Evolutionary conservation across 2,888 invertebrate species (phyloP).

Genomic region (Boloria euphrosyne): DNA sequence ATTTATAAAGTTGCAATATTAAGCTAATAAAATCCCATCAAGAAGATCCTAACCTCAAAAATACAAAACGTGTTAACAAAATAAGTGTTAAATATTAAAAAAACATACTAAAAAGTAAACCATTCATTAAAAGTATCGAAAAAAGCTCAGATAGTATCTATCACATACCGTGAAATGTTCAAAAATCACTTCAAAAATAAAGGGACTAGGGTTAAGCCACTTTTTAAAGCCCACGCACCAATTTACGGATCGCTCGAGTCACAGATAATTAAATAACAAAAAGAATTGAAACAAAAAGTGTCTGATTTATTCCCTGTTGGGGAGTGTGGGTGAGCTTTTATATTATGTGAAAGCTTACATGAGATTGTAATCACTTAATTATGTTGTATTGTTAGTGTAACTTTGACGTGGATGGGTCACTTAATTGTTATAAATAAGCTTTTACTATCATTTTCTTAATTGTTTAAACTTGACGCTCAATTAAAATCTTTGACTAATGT

Average conservation of each 20-base stretch:
- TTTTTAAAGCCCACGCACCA: slow-evolving; percentile 51
- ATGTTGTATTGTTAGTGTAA: slow-evolving; percentile 37
- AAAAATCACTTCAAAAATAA: slow-evolving; percentile 31
- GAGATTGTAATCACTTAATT: slow-evolving; percentile 41
- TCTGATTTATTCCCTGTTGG: slow-evolving; percentile 57
- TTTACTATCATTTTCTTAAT: slow-evolving; percentile 12
- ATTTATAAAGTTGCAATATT: too few species aligned
- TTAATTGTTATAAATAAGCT: slow-evolving; percentile 33
- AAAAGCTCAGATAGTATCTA: slow-evolving; percentile 37
- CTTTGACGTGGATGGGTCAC: slow-evolving; percentile 38
- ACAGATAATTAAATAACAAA: slow-evolving; percentile 75
- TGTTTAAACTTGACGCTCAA: slow-evolving; percentile 10
- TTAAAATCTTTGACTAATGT: slow-evolving; percentile 14
- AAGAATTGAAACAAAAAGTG: slow-evolving; percentile 54
- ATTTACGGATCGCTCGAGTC: slow-evolving; percentile 64
- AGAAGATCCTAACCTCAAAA: too few species aligned
- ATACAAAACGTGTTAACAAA: slow-evolving; percentile 31
- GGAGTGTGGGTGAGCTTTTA: slow-evolving; percentile 42
- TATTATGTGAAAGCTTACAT: slow-evolving; percentile 31
- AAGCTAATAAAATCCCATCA: too few species aligned
- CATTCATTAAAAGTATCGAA: slow-evolving; percentile 35
- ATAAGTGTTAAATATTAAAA: slow-evolving; percentile 26
- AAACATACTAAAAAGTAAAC: slow-evolving; percentile 25
- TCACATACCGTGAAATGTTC: slow-evolving; percentile 22
- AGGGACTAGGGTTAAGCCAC: slow-evolving; percentile 23